Percentiles rank a stretch among this genome's conserved stretches.
Conservation (phyloP, 2,888 invertebrate species). For the Trachelus stipa region DNA sequence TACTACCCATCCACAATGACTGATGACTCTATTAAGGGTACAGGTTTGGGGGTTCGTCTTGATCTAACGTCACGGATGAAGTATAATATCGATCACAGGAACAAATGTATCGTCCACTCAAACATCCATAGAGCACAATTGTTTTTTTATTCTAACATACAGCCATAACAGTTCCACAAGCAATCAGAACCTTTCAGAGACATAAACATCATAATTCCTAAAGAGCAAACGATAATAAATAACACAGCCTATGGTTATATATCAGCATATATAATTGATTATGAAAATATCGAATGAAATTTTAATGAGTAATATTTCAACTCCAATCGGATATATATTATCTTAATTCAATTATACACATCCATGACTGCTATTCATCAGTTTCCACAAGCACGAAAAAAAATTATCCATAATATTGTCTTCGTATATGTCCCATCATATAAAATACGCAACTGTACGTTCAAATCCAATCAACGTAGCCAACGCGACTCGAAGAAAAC, state of each 20-base stretch:
- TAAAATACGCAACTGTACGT: neutral
- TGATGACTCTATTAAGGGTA: too few relatives aligned
- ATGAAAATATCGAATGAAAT: neutral
- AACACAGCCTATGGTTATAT: neutral
- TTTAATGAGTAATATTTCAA: neutral
- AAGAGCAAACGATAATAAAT: neutral
- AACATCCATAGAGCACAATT: neutral
- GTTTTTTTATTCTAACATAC: neutral
- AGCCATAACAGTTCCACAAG: neutral
- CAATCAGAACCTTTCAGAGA: neutral
- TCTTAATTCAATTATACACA: neutral
- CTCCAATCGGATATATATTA: neutral
- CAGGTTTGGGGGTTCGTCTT: neutral
- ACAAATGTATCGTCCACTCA: constrained; percentile 1
- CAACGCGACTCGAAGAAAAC: neutral
- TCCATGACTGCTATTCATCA: neutral
- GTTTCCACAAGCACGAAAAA: neutral
- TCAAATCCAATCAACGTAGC: neutral
- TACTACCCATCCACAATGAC: too few relatives aligned
- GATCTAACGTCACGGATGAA: neutral
- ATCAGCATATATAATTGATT: neutral
- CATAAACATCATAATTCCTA: neutral
- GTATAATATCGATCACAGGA: neutral
- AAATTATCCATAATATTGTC: neutral
- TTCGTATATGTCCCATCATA: neutral